Conservation (phyloP, 2,113 vertebrate genomes). For the Cynocephalus volans region DNA sequence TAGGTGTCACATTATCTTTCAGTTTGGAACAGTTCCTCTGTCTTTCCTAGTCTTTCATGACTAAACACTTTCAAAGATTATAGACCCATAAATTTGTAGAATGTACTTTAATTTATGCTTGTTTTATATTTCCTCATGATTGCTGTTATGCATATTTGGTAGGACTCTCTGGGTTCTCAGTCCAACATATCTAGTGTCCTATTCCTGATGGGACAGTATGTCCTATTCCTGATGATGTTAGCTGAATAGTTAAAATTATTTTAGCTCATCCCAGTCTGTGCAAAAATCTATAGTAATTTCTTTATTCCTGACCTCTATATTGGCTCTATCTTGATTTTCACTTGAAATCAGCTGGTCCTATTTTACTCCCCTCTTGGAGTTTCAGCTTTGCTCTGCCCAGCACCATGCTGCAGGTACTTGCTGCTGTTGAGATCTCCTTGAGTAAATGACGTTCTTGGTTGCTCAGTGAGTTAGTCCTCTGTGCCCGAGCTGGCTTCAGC, state of each 20-base stretch:
- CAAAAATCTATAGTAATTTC: neutral
- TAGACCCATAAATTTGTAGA: neutral
- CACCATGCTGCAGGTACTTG: neutral
- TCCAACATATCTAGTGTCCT: neutral
- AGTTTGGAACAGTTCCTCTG: neutral
- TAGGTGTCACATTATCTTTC: neutral
- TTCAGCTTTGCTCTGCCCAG: neutral
- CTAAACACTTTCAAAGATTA: neutral
- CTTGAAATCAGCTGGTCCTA: neutral
- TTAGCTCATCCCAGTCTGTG: neutral
- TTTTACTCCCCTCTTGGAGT: neutral
- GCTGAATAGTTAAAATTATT: neutral
- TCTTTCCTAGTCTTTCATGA: neutral
- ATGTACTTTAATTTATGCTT: neutral
- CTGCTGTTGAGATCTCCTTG: neutral
- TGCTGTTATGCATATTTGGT: neutral
- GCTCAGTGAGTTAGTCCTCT: neutral
- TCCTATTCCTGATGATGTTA: neutral
- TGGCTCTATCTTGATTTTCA: neutral
- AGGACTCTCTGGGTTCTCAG: neutral
- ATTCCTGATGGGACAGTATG: too few species aligned
- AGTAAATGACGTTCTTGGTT: neutral
- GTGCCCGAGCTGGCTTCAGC: neutral
- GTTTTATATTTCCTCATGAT: neutral
- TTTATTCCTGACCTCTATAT: neutral